Percentiles rank a stretch among this genome's conserved stretches.
Evolutionary conservation across 1,140 invertebrate genomes (phyloP).

Genomic region (Euura lappo): DNA sequence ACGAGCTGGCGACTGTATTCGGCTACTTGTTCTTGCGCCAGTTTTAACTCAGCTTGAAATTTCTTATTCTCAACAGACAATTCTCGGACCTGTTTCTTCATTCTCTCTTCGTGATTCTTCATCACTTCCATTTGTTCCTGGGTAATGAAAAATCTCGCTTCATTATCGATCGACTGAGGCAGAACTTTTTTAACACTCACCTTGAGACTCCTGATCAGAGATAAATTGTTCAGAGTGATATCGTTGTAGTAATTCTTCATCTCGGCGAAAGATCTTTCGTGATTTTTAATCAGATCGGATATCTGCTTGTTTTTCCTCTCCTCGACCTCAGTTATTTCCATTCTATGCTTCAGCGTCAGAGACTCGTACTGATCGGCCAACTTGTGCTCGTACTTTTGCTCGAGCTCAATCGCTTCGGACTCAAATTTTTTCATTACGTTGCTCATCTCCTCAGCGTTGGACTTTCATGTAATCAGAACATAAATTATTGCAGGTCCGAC

Average conservation of each 20-base stretch:
- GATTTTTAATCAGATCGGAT: conserved; percentile 78
- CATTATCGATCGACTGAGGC: neutral
- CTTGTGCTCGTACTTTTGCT: conserved; percentile 82
- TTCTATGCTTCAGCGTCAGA: conserved; percentile 75
- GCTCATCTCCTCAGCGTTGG: conserved; percentile 66
- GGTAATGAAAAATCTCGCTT: conserved; percentile 15
- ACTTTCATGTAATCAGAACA: conserved; percentile 25
- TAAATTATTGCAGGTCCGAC: no score
- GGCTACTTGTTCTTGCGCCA: conserved; percentile 69
- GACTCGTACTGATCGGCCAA: conserved; percentile 76
- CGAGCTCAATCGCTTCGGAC: conserved; percentile 76
- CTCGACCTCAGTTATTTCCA: conserved; percentile 85
- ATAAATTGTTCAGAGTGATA: conserved; percentile 90
- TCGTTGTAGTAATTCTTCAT: conserved; percentile 95
- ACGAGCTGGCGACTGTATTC: conserved; percentile 75
- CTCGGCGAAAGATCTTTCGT: conserved; percentile 84
- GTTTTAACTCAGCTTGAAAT: conserved; percentile 73
- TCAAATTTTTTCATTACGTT: conserved; percentile 75
- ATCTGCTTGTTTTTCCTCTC: conserved; percentile 90
- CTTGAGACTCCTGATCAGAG: conserved; percentile 80
- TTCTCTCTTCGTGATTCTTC: conserved; percentile 80
- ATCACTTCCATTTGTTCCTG: conserved; percentile 86
- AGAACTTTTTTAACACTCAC: conserved; percentile 44
- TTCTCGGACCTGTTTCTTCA: conserved; percentile 71
- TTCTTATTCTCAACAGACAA: conserved; percentile 75